Evolutionary conservation across 2,797 vertebrate species (phyloP), one percentile per base, ranked within the genome.

Genomic region (Pseudotriccus pelzelni): DNA sequence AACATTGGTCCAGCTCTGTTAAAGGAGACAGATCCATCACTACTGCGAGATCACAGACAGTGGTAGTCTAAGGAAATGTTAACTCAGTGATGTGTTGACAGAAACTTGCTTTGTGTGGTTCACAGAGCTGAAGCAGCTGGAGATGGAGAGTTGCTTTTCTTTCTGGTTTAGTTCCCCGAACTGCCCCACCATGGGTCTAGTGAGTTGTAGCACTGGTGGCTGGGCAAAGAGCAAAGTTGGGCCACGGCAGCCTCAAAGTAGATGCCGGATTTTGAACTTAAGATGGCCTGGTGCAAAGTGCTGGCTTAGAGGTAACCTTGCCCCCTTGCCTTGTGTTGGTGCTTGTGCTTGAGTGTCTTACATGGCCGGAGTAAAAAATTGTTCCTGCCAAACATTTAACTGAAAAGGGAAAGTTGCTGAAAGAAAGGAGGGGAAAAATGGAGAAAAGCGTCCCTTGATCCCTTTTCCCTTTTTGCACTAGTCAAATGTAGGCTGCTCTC

Each of bases 1-100:
- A 30, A 46, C 23, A 14, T 21, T 1, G 6, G 18, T 59, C 43
- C 7, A 1, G 20, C 43, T 32, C 34, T 1, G 0, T 50, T 62
- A 30, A 30, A 41, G 30, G 20, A 30, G 30, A 5, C 25, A 30
- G 15, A 17, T 39, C 25, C 1, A 2, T 67, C 74, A 41, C 19
- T 43, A 2, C 37, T 55, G 24, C 10, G 18, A 20, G 21, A 36
- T 72, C 41, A 41, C 6, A 20, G 46, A 10, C n/a, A 37, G 4
- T 13, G n/a, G 9, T 36, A 25, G 16, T 53, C 36, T 34, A 44
- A 64, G 47, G 53, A 67, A 72, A 15, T 12, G 15, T 77, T 56
- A 34, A 22, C 14, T 74, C 13, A 8, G 20, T 30, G 32, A 62
- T 7, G 25, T 25, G 34, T 21, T 52, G 41, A 24, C 30, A 34